Evolutionary conservation across 92 coral and sea anemone genomes (phyloP).

Genomic region (Scolanthus callimorphus): DNA sequence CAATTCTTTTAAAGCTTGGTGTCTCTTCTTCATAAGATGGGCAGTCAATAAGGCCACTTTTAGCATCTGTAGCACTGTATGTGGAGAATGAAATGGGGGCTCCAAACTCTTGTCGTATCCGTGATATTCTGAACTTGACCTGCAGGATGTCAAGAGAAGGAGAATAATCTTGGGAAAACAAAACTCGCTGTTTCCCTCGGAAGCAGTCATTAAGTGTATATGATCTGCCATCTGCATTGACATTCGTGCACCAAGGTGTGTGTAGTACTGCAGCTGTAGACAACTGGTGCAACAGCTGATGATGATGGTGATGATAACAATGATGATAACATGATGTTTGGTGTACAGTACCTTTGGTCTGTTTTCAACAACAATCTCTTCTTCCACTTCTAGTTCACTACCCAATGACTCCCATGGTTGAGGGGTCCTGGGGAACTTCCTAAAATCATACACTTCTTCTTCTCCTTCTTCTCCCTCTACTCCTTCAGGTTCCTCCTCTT

Average conservation of each 20-base stretch:
- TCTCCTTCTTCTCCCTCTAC: conserved; percentile 65
- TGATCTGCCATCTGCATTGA: too few relatives aligned
- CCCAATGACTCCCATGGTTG: conserved; percentile 95
- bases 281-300: too few relatives aligned
- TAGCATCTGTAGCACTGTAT: conserved; percentile 73
- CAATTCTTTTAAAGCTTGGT: conserved; percentile 64
- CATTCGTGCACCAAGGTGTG: too few relatives aligned
- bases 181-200: too few relatives aligned
- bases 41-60: conserved; percentile 93
- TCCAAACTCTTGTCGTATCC: conserved; percentile 93
- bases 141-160: conserved; percentile 6
- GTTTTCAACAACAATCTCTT: conserved; percentile 77
- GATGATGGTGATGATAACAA: too few relatives aligned
- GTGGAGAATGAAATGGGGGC: conserved; percentile 80
- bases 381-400: conserved; percentile 90
- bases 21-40: conserved; percentile 94
- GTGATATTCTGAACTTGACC: conserved; percentile 88
- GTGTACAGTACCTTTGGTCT: conserved; percentile 94
- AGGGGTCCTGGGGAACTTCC: conserved; percentile 86
- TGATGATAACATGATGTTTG: too few relatives aligned
- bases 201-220: too few relatives aligned
- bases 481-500: conserved; percentile 43
- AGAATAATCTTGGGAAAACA: too few relatives aligned
- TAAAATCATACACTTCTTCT: conserved; percentile 37
- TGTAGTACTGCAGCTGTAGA: too few relatives aligned